Evolutionary conservation across 2,888 invertebrate species (phyloP).

Genomic region (Dasypolia templi): DNA sequence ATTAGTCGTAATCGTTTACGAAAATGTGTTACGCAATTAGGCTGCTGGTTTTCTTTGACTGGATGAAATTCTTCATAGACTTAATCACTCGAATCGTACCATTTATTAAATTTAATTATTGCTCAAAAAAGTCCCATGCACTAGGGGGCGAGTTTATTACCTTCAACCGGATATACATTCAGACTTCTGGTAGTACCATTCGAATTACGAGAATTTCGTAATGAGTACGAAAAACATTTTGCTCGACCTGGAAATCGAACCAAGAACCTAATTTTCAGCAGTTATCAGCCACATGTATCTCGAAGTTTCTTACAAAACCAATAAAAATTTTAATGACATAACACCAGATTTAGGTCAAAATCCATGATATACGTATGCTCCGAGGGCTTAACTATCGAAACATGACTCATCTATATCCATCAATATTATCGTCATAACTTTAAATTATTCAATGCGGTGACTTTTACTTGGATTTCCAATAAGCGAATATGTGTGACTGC

Average conservation of each 20-base stretch:
- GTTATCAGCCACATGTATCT: not conserved
- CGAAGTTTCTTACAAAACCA: not conserved
- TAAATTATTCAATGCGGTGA: not conserved
- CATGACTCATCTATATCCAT: slow-evolving; percentile 24
- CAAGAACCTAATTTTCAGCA: not conserved
- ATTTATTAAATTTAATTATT: too few relatives aligned
- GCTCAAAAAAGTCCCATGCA: too few relatives aligned
- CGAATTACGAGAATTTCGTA: not conserved
- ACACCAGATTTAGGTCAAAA: slow-evolving; percentile 27
- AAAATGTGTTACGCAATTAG: too few relatives aligned
- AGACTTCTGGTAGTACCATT: too few relatives aligned
- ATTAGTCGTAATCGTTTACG: too few relatives aligned
- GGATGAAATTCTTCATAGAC: slow-evolving; percentile 18
- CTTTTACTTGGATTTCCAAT: not conserved
- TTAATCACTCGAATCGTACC: not conserved
- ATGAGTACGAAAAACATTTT: not conserved
- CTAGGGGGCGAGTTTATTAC: not conserved
- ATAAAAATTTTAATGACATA: slow-evolving; percentile 11
- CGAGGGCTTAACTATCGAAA: slow-evolving; percentile 29
- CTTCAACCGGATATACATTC: too few relatives aligned
- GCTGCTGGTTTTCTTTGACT: not conserved
- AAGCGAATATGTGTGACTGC: not conserved
- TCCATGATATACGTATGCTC: slow-evolving; percentile 39
- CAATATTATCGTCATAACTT: not conserved
- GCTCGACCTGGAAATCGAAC: not conserved